These are phyloP conservation scores for Aegithalos caudatus DNA, from an alignment of 2,113 vertebrate genomes.

Conservation along the genomic window DNA sequence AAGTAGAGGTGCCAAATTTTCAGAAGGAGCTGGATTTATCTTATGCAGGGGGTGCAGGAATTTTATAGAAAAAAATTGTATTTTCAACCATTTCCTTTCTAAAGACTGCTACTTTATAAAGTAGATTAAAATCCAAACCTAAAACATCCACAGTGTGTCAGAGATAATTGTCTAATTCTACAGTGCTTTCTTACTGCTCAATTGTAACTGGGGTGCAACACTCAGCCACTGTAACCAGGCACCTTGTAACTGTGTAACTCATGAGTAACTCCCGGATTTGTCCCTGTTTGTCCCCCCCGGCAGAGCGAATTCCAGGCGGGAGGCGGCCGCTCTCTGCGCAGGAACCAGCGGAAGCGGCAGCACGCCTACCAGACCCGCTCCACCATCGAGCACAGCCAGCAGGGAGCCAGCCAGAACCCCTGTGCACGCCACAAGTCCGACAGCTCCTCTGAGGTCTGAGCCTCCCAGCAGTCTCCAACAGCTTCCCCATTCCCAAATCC, in stretches of 20 bases:
- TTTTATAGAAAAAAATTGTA: fast-evolving
- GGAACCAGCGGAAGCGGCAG: conserved; percentile 82
- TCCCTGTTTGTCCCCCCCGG: neutral
- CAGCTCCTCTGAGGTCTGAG: conserved; percentile 84
- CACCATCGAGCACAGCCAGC: conserved; percentile 80
- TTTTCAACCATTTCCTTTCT: neutral
- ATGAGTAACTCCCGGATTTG: neutral
- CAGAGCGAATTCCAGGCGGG: conserved; percentile 78
- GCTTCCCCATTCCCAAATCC: neutral
- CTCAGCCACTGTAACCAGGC: neutral
- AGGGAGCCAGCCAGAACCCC: conserved; percentile 63
- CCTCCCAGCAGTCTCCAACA: neutral
- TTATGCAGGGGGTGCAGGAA: neutral
- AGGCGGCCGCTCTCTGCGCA: conserved; percentile 79
- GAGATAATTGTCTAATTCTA: fast-evolving
- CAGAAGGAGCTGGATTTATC: neutral
- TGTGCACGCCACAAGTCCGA: conserved; percentile 77
- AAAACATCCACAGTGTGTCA: fast-evolving
- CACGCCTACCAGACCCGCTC: conserved; percentile 95
- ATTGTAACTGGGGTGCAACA: neutral
- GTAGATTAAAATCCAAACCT: neutral
- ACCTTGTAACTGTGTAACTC: neutral
- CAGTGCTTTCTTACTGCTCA: fast-evolving
- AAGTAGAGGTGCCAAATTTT: neutral
- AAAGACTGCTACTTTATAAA: neutral